These are phyloP conservation scores for Macrotus californicus DNA, from an alignment of 2,113 vertebrate species.

Conservation along the genomic window DNA sequence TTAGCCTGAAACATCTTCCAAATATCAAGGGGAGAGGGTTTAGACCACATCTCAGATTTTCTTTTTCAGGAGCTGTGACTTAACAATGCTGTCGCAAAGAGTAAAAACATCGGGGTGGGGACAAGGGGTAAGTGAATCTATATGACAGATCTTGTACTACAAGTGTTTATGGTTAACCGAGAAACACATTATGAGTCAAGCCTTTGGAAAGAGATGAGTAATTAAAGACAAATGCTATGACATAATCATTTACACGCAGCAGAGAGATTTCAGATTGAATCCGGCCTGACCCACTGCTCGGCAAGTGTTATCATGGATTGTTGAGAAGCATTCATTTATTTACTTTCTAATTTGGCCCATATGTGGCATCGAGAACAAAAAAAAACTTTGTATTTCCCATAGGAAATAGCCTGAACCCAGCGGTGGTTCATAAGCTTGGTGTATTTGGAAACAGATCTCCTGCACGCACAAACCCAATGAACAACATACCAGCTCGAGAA, in stretches of 20 bases:
- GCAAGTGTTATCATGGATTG: conserved; percentile 85
- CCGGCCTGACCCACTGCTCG: conserved; percentile 82
- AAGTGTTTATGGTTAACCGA: conserved; percentile 88
- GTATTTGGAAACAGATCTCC: conserved; percentile 57
- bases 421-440: conserved; percentile 70
- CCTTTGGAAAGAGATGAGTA: conserved; percentile 83
- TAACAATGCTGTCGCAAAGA: conserved; percentile 71
- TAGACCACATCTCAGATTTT: conserved; percentile 63
- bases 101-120: neutral
- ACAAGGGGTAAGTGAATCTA: conserved; percentile 69
- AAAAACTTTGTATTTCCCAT: conserved; percentile 69
- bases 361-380: conserved; percentile 78
- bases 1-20: conserved; percentile 36
- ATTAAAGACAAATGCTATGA: conserved; percentile 90
- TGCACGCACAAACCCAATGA: conserved; percentile 18
- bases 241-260: conserved; percentile 85
- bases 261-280: conserved; percentile 85
- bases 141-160: conserved; percentile 84
- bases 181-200: conserved; percentile 84
- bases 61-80: conserved; percentile 78
- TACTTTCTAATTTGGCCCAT: conserved; percentile 83
- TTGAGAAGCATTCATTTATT: conserved; percentile 82
- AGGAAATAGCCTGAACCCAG: conserved; percentile 62
- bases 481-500: conserved; percentile 34
- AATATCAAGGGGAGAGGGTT: neutral